A percentile compares a stretch with the other conserved stretches of the same genome.
Evolutionary conservation across 2,797 vertebrate species (phyloP).

Genomic region (Amblyraja radiata): DNA sequence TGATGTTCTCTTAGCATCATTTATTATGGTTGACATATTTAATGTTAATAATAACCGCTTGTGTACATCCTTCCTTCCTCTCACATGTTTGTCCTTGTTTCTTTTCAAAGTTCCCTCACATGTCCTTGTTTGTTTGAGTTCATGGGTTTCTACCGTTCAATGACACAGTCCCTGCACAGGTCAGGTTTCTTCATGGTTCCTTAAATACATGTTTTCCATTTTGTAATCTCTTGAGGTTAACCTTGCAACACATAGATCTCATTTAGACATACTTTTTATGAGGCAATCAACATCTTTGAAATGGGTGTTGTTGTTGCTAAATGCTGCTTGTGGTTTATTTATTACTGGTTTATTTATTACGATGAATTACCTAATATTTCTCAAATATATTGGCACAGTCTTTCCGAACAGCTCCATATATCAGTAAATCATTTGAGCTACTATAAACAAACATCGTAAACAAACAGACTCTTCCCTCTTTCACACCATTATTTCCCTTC

Average conservation of each 20-base stretch:
- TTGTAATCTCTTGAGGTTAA: conserved; percentile 30
- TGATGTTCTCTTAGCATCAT: not conserved
- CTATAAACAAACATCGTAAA: not conserved
- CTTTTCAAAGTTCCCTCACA: not conserved
- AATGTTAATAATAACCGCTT: not conserved
- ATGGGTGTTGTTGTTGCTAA: not conserved
- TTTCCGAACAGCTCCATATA: not conserved
- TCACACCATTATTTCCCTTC: not conserved
- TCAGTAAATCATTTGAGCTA: not conserved
- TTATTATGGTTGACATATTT: not conserved
- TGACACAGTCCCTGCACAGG: not conserved
- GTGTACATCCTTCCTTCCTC: not conserved
- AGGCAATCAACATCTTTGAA: not conserved
- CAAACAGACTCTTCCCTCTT: not conserved
- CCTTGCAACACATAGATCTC: not conserved
- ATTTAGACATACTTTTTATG: not conserved
- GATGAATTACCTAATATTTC: not conserved
- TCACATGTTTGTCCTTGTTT: not conserved
- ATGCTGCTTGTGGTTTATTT: not conserved
- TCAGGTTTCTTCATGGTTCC: conserved; percentile 8
- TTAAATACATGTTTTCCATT: not conserved
- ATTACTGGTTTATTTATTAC: not conserved
- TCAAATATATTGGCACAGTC: not conserved
- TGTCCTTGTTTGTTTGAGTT: not conserved
- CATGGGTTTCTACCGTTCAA: not conserved